Evolutionary conservation across 2,113 vertebrate genomes (phyloP).

Genomic region (Ptilorrhoa leucosticta): DNA sequence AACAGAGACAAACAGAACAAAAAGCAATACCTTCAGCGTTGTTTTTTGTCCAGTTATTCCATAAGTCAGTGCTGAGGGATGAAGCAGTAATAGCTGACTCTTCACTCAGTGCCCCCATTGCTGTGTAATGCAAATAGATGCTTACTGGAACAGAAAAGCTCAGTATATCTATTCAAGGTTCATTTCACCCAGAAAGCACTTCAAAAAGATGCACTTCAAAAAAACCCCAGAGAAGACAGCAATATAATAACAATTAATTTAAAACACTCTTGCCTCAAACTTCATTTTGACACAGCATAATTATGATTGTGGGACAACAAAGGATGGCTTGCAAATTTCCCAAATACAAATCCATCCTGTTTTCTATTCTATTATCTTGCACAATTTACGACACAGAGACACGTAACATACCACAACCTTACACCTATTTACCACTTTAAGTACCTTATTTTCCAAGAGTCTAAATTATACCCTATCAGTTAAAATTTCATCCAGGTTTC

Average conservation of each 20-base stretch:
- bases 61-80: constrained; percentile 15
- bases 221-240: neutral
- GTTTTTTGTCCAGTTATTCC: constrained; percentile 66
- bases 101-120: constrained; percentile 58
- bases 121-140: constrained; percentile 54
- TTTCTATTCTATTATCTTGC: neutral
- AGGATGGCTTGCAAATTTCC: neutral
- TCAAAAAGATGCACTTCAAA: neutral
- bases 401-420: neutral
- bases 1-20: constrained; percentile 7
- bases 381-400: neutral
- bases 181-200: neutral
- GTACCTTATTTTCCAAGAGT: neutral
- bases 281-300: neutral
- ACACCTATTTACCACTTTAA: neutral
- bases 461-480: neutral
- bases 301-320: neutral
- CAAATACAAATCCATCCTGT: neutral
- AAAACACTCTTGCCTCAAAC: neutral
- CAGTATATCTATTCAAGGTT: neutral
- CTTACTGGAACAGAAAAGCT: constrained; percentile 52
- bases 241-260: neutral
- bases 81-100: constrained; percentile 6
- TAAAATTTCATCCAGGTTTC: neutral
- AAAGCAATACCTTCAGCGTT: constrained; percentile 64